Conservation (phyloP, 2,797 vertebrate species). For the Neosalanx taihuensis region DNA sequence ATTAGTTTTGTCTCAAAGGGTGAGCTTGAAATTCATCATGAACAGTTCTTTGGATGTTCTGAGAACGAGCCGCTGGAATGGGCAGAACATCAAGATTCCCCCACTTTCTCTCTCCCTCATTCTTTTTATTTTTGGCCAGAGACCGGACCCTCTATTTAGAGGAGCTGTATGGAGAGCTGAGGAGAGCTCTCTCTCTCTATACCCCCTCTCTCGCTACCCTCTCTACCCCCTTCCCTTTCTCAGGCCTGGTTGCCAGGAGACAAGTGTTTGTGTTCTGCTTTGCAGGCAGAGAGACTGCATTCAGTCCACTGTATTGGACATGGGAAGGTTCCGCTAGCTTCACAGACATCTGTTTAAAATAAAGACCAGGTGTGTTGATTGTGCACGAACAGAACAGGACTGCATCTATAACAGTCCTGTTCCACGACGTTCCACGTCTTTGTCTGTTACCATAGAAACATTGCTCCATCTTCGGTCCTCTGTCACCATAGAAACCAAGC, state of each 20-base stretch:
- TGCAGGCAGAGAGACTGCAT: constrained; percentile 31
- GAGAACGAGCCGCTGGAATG: too few relatives aligned
- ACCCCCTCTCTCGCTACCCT: neutral
- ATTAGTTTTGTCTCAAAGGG: too few relatives aligned
- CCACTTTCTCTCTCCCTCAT: neutral
- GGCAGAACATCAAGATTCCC: neutral
- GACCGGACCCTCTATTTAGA: neutral
- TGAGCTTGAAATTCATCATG: too few relatives aligned
- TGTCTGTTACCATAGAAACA: too few relatives aligned
- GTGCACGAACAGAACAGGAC: too few relatives aligned
- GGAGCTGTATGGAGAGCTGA: neutral
- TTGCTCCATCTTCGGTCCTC: too few relatives aligned
- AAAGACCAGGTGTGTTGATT: too few relatives aligned
- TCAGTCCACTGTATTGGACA: constrained; percentile 46
- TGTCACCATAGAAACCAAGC: too few relatives aligned
- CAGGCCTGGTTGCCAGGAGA: constrained; percentile 53
- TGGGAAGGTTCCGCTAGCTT: constrained; percentile 5
- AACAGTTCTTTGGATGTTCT: too few relatives aligned
- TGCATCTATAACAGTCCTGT: too few relatives aligned
- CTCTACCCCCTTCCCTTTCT: constrained; percentile 27
- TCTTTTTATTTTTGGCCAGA: neutral
- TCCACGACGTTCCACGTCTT: too few relatives aligned
- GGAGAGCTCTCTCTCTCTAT: constrained; percentile 5
- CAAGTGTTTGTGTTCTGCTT: constrained; percentile 45
- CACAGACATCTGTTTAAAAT: neutral